Percentiles rank a stretch among this genome's conserved stretches.
phyloP scores from a whole-genome alignment of 2,888 invertebrate species.

The Lycocerus yunnanus region DNA sequence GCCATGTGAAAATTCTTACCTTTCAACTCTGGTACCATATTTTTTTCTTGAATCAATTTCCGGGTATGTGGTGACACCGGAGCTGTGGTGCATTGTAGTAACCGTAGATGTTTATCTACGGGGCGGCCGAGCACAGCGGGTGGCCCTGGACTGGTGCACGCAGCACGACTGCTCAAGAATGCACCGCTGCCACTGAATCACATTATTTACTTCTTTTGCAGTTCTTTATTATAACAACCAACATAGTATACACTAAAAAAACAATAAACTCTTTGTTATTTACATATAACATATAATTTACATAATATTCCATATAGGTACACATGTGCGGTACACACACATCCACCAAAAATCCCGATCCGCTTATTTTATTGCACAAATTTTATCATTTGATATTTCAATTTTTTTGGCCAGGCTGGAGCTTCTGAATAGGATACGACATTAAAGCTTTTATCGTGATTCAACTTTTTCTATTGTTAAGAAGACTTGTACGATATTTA shows the following conservation, averaged over 20 bases:
- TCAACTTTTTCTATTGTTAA: neutral
- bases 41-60: constrained; percentile 17
- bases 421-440: neutral
- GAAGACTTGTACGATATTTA: constrained; percentile 21
- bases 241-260: neutral
- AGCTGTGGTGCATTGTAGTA: constrained; percentile 26
- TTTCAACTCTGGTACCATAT: neutral
- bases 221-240: constrained; percentile 17
- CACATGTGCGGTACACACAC: neutral
- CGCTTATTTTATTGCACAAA: neutral
- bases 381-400: neutral
- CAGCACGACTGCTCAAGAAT: constrained; percentile 38
- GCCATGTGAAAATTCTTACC: neutral
- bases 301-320: constrained; percentile 15
- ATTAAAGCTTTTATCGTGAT: neutral
- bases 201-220: constrained; percentile 33
- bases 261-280: neutral
- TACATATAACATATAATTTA: neutral
- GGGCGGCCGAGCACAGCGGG: constrained; percentile 33
- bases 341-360: neutral
- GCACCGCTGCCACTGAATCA: constrained; percentile 36
- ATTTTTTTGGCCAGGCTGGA: neutral
- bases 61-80: constrained; percentile 25
- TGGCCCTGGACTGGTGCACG: constrained; percentile 35
- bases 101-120: constrained; percentile 34